phyloP scores from a whole-genome alignment of 2,888 invertebrate genomes.

The Eretmocerus hayati region DNA sequence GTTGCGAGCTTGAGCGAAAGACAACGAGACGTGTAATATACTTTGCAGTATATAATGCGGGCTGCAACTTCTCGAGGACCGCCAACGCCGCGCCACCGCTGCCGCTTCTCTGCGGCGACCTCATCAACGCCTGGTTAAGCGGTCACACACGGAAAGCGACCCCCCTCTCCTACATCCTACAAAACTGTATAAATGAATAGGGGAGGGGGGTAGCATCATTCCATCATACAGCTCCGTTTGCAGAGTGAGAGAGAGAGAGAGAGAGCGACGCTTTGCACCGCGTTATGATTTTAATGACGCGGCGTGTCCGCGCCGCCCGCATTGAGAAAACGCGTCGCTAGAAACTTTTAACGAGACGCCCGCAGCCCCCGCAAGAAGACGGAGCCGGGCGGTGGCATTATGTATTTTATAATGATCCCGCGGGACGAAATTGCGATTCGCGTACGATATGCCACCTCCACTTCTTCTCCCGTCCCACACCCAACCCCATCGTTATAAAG shows the following conservation, averaged over 20 bases:
- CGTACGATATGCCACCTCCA: no score
- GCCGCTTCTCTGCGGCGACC: conserved; percentile 12
- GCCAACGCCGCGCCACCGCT: conserved; percentile 1
- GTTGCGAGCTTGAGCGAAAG: no score
- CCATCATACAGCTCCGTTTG: neutral
- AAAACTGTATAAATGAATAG: neutral
- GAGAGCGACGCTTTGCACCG: conserved; percentile 25
- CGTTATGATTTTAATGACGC: conserved; percentile 48
- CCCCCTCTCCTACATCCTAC: no score
- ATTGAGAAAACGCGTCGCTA: conserved; percentile 49
- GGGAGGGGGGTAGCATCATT: neutral
- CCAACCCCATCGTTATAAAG: no score
- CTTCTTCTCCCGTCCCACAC: no score
- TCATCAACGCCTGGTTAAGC: conserved; percentile 30
- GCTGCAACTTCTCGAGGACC: no score
- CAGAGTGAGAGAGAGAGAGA: conserved; percentile 16
- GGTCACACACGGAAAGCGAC: conserved; percentile 27
- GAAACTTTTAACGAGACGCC: conserved; percentile 47
- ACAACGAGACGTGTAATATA: no score
- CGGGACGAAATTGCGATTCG: conserved; percentile 44
- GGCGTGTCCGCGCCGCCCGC: conserved; percentile 47
- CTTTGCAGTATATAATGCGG: no score
- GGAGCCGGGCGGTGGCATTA: conserved; percentile 33
- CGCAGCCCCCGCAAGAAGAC: conserved; percentile 15
- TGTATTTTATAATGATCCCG: conserved; percentile 45